Base-by-base conservation (phyloP, 2,797 vertebrate genomes). In the Heliangelus exortis region DNA sequence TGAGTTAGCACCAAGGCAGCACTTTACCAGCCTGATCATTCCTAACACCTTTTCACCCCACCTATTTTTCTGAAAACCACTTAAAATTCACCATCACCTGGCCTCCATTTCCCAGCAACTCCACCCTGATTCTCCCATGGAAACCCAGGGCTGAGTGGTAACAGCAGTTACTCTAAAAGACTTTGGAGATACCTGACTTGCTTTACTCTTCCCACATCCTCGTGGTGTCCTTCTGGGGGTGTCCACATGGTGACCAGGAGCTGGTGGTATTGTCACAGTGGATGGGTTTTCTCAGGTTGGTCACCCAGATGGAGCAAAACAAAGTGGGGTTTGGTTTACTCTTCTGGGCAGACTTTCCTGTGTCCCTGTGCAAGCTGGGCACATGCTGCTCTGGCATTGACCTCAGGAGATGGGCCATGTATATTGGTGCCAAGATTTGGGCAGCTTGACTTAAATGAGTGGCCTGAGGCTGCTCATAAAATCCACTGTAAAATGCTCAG, bases 381-480 rank as follows among this genome's bases (percentile, higher is more conserved):
- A 41, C 28, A 11, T 0, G 2, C 10, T 43, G 26, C 0, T 0
- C 17, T 23, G 73, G 21, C n/a, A 1, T 14, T 9, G 58, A 72
- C 8, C 15, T 31, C 0, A 0, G 45, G 2, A 2, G 6, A 33
- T 3, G 22, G 39, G 22, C 29, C 7, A 0, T 1, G 1, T 2
- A 1, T 50, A 29, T 36, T 25, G 50, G 14, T 54, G 87, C 41
- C 86, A 71, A 54, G 41, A 7, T 39, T 72, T 19, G 43, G 18
- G 22, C 75, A 91, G 29, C 39, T 62, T 66, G 73, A 61, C 61
- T 78, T 54, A 7, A 33, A 63, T 9, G 17, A 15, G 25, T 26
- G 22, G 9, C 26, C 19, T 39, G 41, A 85, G 9, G 36, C 62
- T n/a, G 12, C 62, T 47, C 1, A 0, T 59, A 18, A 84, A 86